phyloP scores from a whole-genome alignment of 2,888 invertebrate genomes.

The Acrocyrtus sp. region DNA sequence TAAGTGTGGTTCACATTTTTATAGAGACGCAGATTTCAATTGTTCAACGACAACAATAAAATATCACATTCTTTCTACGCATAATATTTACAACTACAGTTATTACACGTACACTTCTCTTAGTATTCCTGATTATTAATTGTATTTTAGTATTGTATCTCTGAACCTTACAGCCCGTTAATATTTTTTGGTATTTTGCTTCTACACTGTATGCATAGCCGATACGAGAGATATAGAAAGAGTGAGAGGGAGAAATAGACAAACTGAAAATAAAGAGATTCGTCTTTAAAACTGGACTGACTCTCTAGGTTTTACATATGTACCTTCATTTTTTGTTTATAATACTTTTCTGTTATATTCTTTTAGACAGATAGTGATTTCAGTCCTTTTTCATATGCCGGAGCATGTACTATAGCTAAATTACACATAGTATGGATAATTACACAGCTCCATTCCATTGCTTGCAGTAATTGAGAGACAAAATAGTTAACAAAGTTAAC shows the following conservation, averaged over 20 bases:
- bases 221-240: neutral
- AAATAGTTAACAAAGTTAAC: slow-evolving; percentile 5
- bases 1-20: neutral
- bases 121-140: neutral
- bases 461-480: slow-evolving; percentile 11
- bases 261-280: slow-evolving; percentile 38
- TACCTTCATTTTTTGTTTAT: slow-evolving; percentile 45
- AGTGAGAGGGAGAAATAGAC: slow-evolving; percentile 19
- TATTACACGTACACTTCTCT: slow-evolving; percentile 1
- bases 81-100: slow-evolving; percentile 14
- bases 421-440: slow-evolving; percentile 2
- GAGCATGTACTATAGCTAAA: slow-evolving; percentile 2
- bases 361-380: slow-evolving; percentile 47
- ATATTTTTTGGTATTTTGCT: slow-evolving; percentile 51
- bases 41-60: slow-evolving; percentile 43
- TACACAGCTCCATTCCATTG: slow-evolving; percentile 30
- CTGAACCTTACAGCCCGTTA: slow-evolving; percentile 25
- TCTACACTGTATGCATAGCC: slow-evolving; percentile 5
- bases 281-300: slow-evolving; percentile 45
- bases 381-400: slow-evolving; percentile 44
- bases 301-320: slow-evolving; percentile 6
- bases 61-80: slow-evolving; percentile 48
- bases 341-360: slow-evolving; percentile 55
- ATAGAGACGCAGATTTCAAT: slow-evolving; percentile 48
- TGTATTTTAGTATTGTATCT: too few relatives aligned